phyloP scores from a whole-genome alignment of 2,797 vertebrate genomes.

The Furcifer pardalis region DNA sequence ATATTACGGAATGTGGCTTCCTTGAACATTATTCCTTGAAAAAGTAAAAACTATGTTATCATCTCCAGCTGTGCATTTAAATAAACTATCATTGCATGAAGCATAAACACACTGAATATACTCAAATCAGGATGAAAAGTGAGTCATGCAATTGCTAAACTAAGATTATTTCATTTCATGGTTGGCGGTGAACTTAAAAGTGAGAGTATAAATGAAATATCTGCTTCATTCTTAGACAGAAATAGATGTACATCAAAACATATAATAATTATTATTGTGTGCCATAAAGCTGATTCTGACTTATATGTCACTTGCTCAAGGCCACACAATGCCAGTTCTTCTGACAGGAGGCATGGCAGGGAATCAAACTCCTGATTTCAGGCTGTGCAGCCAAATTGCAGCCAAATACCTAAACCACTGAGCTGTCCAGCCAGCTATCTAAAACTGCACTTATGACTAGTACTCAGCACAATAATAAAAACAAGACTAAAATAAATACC shows the following conservation, averaged over 20 bases:
- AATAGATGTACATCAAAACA: slow-evolving; percentile 55
- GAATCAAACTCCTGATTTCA: no score
- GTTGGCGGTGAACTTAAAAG: slow-evolving; percentile 37
- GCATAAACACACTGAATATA: slow-evolving; percentile 24
- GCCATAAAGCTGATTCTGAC: no score
- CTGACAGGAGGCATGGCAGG: no score
- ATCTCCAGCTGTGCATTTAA: slow-evolving; percentile 18
- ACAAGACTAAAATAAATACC: slow-evolving; percentile 30
- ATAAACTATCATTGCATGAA: slow-evolving; percentile 2
- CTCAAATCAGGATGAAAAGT: slow-evolving; percentile 48
- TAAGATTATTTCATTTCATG: slow-evolving; percentile 51
- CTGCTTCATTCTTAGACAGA: slow-evolving; percentile 51
- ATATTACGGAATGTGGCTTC: neutral
- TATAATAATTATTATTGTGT: no score
- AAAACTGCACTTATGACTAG: slow-evolving; percentile 45
- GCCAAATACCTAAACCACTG: no score
- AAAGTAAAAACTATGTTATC: slow-evolving; percentile 34
- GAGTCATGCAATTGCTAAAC: slow-evolving; percentile 44
- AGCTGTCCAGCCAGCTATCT: no score
- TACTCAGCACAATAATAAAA: slow-evolving; percentile 34
- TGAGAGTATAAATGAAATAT: slow-evolving; percentile 64
- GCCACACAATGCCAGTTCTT: no score
- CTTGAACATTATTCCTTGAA: neutral
- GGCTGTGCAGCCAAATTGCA: no score
- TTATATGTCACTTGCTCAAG: no score